These are phyloP conservation scores for Eulemur coronatus DNA, from an alignment of 2,797 vertebrate genomes.

Conservation along the genomic window DNA sequence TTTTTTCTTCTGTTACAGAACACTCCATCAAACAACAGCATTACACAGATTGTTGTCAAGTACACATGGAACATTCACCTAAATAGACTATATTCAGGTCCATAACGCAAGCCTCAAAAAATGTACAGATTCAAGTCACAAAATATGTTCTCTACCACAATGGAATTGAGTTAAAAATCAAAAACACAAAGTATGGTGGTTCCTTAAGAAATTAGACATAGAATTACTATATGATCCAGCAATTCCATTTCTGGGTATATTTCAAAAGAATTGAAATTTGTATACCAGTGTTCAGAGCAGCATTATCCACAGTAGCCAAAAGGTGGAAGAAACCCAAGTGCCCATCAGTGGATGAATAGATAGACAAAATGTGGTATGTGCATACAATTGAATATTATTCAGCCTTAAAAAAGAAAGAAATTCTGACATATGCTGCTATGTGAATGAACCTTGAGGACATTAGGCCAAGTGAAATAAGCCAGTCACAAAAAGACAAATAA, in stretches of 20 bases:
- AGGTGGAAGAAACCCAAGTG: background rate
- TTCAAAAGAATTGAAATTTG: background rate
- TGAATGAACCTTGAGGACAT: background rate
- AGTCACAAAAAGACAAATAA: background rate
- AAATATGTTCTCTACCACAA: background rate
- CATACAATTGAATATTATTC: background rate
- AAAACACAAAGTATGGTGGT: background rate
- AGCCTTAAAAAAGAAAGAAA: background rate
- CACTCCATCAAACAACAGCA: background rate
- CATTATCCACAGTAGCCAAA: background rate
- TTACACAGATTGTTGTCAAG: background rate
- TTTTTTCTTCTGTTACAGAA: background rate
- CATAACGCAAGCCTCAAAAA: background rate
- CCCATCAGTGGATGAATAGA: background rate
- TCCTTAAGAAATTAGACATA: background rate
- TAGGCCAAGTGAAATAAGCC: background rate
- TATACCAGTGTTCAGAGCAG: background rate
- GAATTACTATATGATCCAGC: background rate
- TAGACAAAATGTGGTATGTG: background rate
- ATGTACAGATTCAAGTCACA: background rate
- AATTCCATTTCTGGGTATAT: background rate
- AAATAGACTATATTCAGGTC: background rate
- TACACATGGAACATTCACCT: background rate
- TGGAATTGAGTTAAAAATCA: slow-evolving; percentile 24
- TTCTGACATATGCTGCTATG: background rate